A percentile compares a stretch with the other conserved stretches of the same genome.
phyloP scores from a whole-genome alignment of 2,888 invertebrate genomes.

The Thera britannica region DNA sequence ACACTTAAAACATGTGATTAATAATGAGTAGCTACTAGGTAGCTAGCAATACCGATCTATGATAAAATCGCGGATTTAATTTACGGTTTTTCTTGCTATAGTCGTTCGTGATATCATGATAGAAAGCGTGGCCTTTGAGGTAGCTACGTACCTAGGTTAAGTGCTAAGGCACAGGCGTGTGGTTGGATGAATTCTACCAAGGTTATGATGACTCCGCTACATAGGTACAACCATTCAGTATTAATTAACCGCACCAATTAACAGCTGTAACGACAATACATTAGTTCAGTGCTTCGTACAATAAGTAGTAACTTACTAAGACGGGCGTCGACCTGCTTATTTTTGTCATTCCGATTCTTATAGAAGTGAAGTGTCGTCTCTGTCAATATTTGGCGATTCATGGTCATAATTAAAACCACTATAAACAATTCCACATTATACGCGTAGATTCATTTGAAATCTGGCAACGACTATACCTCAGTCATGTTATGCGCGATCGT shows the following conservation, averaged over 20 bases:
- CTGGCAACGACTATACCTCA: neutral
- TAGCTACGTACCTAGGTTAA: neutral
- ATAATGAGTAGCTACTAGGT: conserved; percentile 17
- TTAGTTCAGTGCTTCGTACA: conserved; percentile 24
- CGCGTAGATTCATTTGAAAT: conserved; percentile 1
- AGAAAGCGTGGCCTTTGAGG: conserved; percentile 22
- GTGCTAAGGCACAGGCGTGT: conserved; percentile 6
- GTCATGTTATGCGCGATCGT: neutral
- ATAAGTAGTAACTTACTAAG: conserved; percentile 6
- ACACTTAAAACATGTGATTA: conserved; percentile 26
- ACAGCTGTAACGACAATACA: conserved; percentile 49
- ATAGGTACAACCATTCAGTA: conserved; percentile 44
- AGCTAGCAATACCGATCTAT: conserved; percentile 36
- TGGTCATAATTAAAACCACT: conserved; percentile 6
- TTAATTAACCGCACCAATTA: conserved; percentile 63
- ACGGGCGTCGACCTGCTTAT: conserved; percentile 13
- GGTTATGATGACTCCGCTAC: conserved; percentile 41
- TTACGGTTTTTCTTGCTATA: conserved; percentile 16
- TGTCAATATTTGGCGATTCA: conserved; percentile 19
- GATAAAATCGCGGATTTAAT: conserved; percentile 44
- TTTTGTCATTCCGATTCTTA: conserved; percentile 19
- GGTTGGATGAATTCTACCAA: conserved; percentile 36
- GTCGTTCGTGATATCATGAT: conserved; percentile 20
- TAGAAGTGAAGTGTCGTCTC: neutral
- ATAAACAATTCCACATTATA: conserved; percentile 7